Conservation (phyloP, 2,797 vertebrate genomes). For the Coreius guichenoti region DNA sequence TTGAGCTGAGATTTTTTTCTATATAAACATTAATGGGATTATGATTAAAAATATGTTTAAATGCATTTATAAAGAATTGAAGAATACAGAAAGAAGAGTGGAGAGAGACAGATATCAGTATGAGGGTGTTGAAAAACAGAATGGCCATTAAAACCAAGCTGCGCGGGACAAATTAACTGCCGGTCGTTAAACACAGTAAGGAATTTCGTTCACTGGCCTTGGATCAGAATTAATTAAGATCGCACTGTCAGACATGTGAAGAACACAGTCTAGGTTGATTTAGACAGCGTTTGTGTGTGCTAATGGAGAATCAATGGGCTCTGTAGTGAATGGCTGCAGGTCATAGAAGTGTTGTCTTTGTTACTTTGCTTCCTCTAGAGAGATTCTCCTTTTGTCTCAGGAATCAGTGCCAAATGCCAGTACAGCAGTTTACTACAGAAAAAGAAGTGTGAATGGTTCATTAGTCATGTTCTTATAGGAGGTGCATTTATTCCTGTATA, state of each 20-base stretch:
- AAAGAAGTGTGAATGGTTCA: neutral
- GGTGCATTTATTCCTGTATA: slow-evolving; percentile 29
- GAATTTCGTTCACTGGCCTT: slow-evolving; percentile 56
- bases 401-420: slow-evolving; percentile 4
- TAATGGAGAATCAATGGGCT: slow-evolving; percentile 60
- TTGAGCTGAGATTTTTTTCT: neutral
- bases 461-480: slow-evolving; percentile 29
- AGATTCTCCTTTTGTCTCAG: slow-evolving; percentile 12
- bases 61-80: slow-evolving; percentile 21
- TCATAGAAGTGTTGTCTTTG: slow-evolving; percentile 37
- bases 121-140: slow-evolving; percentile 36
- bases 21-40: neutral
- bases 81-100: neutral
- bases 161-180: slow-evolving; percentile 57
- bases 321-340: slow-evolving; percentile 49
- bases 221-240: slow-evolving; percentile 60
- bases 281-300: slow-evolving; percentile 42
- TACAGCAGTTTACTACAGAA: slow-evolving; percentile 1
- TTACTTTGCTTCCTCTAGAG: slow-evolving; percentile 25
- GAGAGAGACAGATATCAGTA: slow-evolving; percentile 14
- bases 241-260: slow-evolving; percentile 42
- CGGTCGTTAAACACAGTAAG: slow-evolving; percentile 56
- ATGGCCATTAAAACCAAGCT: slow-evolving; percentile 56
- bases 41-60: neutral
- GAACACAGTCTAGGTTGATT: slow-evolving; percentile 57